These are phyloP conservation scores for Anarhynchus alexandrinus DNA, from an alignment of 2,113 vertebrate genomes.

Conservation along the genomic window DNA sequence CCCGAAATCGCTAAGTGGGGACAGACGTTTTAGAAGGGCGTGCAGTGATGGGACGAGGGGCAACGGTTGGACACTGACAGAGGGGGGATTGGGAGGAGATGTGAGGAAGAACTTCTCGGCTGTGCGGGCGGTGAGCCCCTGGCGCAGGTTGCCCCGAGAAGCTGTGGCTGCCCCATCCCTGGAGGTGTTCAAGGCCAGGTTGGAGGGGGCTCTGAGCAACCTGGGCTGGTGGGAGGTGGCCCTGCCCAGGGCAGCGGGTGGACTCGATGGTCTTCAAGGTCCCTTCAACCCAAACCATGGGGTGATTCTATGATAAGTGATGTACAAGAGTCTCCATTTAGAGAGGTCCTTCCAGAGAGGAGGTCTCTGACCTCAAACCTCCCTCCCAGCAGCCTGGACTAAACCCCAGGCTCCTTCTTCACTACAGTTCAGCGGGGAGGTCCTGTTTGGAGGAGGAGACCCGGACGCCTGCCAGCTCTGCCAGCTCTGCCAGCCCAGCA, in stretches of 20 bases:
- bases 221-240: no score
- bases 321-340: fast-evolving
- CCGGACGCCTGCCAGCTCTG: neutral
- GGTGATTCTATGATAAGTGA: no score
- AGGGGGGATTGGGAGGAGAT: no score
- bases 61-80: no score
- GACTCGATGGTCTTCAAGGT: no score
- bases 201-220: no score
- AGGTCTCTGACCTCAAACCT: neutral
- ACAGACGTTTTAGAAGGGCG: neutral
- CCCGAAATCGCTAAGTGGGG: neutral
- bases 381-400: neutral
- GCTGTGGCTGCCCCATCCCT: neutral
- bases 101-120: fast-evolving
- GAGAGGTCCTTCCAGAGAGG: no score
- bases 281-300: no score
- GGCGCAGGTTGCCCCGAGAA: neutral
- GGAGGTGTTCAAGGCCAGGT: no score
- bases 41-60: neutral
- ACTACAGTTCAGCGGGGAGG: neutral
- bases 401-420: neutral
- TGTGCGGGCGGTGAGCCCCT: neutral
- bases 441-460: neutral
- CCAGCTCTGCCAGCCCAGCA: neutral
- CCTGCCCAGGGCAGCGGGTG: no score